Conservation (phyloP, 2,113 vertebrate genomes). For the Salvator merianae region DNA sequence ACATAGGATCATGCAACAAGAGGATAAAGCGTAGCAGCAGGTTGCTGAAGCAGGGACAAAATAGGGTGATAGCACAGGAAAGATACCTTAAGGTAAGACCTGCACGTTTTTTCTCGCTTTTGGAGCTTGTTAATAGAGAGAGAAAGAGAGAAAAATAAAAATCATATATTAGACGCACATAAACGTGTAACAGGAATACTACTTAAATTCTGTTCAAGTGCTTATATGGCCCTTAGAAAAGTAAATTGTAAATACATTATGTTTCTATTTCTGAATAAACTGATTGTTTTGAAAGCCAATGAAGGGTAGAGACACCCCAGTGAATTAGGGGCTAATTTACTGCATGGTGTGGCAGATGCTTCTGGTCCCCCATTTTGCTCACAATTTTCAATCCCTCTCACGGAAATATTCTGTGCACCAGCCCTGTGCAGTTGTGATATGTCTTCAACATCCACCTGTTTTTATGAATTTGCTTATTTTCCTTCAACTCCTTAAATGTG, state of each 20-base stretch:
- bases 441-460: background rate
- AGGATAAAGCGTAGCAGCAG: constrained; percentile 79
- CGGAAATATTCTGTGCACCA: background rate
- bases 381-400: background rate
- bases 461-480: constrained; percentile 41
- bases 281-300: background rate
- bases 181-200: constrained; percentile 18
- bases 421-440: background rate
- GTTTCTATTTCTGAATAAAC: background rate
- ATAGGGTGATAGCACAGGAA: constrained; percentile 84
- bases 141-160: constrained; percentile 75
- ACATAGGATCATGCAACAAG: constrained; percentile 80
- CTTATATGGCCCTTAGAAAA: background rate
- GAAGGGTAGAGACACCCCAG: constrained; percentile 35
- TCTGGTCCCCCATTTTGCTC: background rate
- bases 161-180: constrained; percentile 77
- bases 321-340: background rate
- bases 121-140: constrained; percentile 90
- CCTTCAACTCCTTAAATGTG: constrained; percentile 28
- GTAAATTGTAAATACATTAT: constrained; percentile 1
- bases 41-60: constrained; percentile 76
- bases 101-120: constrained; percentile 99
- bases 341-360: background rate
- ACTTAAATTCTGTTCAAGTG: constrained; percentile 3
- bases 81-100: constrained; percentile 98